Base-by-base conservation (phyloP, 2,797 vertebrate species). In the Aselliscus stoliczkanus region DNA sequence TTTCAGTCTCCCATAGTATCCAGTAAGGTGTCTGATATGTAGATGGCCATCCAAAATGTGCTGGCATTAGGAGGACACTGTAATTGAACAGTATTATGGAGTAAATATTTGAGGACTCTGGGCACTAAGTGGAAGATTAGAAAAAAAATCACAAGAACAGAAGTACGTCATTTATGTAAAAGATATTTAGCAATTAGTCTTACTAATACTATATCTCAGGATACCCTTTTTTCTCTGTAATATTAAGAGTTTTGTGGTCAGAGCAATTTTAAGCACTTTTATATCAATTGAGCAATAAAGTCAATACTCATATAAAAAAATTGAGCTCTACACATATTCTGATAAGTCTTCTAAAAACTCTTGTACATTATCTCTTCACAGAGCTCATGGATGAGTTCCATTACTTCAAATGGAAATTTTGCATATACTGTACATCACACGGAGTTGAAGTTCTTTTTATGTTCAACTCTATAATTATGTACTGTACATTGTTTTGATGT, bases 381-480 rank as follows among this genome's bases (percentile, higher is more conserved):
- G 29, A 73, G 7, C n/a, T n/a, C 31, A 15, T 23, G 7, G 13
- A 75, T 75, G 18, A 73, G 50, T 42, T 88, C 17, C 12, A 65
- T 85, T 69, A 85, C 77, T 88, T 95, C 67, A 96, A 85, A 69
- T 60, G 52, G 8, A 95, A 73, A 39, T 77, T 95, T 92, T 84
- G 37, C 82, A 73, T 58, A 39, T 50, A 77, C 27, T 88, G 20
- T 29, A 95, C 75, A 65, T 88, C 29, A 90, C 54, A 6, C 47
- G 44, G 9, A 91, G 12, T 73, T 39, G 64, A 87, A 25, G 27
- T 31, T 73, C 27, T 44, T 95, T 95, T 91, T 84, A 81, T 82
- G 44, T 50, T 77, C 34, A 90, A 34, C 25, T 93, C 15, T 84
- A 15, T 76, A 52, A 85, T 52, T 67, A 39, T 58, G 15, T 47